Evolutionary conservation across 2,797 vertebrate species (phyloP), one percentile per base, ranked within the genome.

Genomic region (Enteromius afrohamiltoni): DNA sequence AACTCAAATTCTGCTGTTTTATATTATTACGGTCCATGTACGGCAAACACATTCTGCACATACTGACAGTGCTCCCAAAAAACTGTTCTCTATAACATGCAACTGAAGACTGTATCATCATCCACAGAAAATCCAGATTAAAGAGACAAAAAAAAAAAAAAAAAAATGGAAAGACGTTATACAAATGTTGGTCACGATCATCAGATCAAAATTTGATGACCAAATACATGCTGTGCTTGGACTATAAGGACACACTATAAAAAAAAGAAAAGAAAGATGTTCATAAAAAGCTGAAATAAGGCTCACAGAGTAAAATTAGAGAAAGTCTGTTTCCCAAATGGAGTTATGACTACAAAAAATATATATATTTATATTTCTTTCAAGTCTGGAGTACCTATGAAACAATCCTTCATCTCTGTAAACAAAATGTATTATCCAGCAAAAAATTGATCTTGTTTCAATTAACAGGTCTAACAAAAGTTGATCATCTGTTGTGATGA

Each of bases 341-440:
- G 9, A 13, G 29, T 17, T 58, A 16, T 0, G 19, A 55, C 21
- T 29, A 4, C 4, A 60, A 10, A 77, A 69, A 21, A 10, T 5
- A 45, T 8, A 21, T 42, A 6, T 17, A 23, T 5, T 34, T 34
- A 34, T 17, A 64, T 47, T 49, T 62, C 19, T 67, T 34, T 76
- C 0, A 71, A 60, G 31, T 67, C 14, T 37, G 26, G 9, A 64
- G 40, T 47, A 53, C 26, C 64, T 77, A 71, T n/a, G 14, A 47
- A 21, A 70, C 45, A 60, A 77, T 55, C 75, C 69, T 84, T 84
- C 75, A 71, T 71, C 37, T 71, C 62, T 3, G 42, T 71, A 84
- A 80, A 78, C 45, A 51, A 51, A 69, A 73, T 29, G 17, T 6
- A 40, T 55, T 51, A 26, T 73, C 11, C 10, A 75, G 6, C 4